phyloP scores from a whole-genome alignment of 2,888 invertebrate genomes.

The Acleris emargana region DNA sequence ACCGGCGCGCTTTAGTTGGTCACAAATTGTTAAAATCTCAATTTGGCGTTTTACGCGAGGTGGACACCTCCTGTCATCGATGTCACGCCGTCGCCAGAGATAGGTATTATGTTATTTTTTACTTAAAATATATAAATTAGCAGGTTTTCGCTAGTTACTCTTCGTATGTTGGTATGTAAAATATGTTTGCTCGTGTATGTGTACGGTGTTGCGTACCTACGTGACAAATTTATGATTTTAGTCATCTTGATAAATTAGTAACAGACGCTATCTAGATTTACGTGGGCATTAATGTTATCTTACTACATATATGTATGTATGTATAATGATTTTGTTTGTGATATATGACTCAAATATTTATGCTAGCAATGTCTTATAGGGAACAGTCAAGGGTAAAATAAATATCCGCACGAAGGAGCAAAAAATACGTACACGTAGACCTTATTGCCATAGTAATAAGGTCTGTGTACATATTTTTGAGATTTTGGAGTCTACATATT shows the following conservation, averaged over 20 bases:
- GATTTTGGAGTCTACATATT: too few species aligned
- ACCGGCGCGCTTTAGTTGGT: too few species aligned
- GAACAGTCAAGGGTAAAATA: too few species aligned
- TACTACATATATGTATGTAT: constrained; percentile 23
- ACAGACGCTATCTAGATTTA: constrained; percentile 63
- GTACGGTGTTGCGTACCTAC: constrained; percentile 48
- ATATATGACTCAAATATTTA: constrained; percentile 37
- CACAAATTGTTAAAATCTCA: too few species aligned
- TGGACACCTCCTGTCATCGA: background rate
- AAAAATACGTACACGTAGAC: too few species aligned
- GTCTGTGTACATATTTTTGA: too few species aligned
- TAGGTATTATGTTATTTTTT: background rate
- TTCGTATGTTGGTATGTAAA: constrained; percentile 13
- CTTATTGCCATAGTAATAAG: too few species aligned
- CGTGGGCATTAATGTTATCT: constrained; percentile 45
- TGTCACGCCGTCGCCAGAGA: too few species aligned
- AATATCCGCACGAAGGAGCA: too few species aligned
- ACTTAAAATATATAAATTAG: background rate
- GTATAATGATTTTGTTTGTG: constrained; percentile 35
- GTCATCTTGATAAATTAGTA: constrained; percentile 67
- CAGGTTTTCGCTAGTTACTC: constrained; percentile 20
- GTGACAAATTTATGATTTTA: constrained; percentile 70
- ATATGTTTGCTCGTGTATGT: constrained; percentile 49
- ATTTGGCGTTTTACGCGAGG: too few species aligned
- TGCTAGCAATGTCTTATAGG: constrained; percentile 27